Evolutionary conservation across 1,140 invertebrate species (phyloP).

Genomic region (Leptinotarsa texana): DNA sequence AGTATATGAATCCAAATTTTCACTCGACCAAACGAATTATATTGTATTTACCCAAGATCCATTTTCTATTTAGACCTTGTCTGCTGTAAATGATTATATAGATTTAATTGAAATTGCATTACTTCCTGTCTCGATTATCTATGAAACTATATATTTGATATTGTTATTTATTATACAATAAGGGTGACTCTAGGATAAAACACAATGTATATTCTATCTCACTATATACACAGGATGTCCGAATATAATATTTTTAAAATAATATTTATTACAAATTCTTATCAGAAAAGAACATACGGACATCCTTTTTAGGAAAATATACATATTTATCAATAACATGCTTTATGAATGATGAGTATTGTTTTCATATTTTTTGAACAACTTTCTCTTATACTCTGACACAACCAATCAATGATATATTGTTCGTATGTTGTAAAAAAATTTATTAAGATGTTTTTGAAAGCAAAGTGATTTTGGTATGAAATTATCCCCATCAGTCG

Average conservation of each 20-base stretch:
- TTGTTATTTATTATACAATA: background rate
- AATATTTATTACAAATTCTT: background rate
- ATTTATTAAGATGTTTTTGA: conserved; percentile 1
- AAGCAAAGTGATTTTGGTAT: background rate
- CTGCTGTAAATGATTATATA: background rate
- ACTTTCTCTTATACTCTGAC: background rate
- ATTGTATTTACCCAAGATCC: background rate
- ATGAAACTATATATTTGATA: conserved; percentile 1
- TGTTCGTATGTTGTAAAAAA: background rate
- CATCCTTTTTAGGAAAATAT: background rate
- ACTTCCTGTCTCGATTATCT: background rate
- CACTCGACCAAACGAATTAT: background rate
- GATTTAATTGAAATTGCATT: background rate
- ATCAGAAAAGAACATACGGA: background rate
- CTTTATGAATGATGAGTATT: background rate
- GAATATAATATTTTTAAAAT: background rate
- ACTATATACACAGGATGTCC: conserved; percentile 1
- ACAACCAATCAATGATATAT: background rate
- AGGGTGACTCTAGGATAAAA: background rate
- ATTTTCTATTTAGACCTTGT: background rate
- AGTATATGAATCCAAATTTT: background rate
- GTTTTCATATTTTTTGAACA: background rate
- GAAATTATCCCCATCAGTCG: no score
- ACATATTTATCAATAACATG: background rate
- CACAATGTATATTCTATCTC: background rate